These are phyloP conservation scores for Crax fasciolata DNA, from an alignment of 2,797 vertebrate genomes.

Conservation along the genomic window DNA sequence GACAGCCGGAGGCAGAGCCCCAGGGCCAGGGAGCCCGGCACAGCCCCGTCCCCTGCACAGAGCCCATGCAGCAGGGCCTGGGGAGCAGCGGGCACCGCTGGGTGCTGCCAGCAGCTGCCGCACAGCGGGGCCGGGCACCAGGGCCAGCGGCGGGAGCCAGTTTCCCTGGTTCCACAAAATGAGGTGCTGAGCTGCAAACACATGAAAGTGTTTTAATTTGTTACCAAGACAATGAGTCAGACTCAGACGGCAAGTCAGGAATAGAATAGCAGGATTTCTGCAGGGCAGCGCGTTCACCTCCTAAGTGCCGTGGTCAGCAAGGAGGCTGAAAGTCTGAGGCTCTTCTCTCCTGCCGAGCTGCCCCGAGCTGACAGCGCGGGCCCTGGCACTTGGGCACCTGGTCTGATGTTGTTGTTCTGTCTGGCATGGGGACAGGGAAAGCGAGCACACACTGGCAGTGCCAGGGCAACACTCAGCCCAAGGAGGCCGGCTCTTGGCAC, in stretches of 20 bases:
- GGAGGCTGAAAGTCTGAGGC: background rate
- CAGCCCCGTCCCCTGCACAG: rapidly evolving
- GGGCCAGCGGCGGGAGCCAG: constrained; percentile 46
- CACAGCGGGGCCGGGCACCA: background rate
- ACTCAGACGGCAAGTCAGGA: constrained; percentile 72
- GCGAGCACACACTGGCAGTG: rapidly evolving
- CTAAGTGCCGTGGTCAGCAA: background rate
- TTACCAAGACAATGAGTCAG: constrained; percentile 82
- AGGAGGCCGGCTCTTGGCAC: background rate
- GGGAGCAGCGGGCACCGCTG: too few species aligned
- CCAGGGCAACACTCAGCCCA: background rate
- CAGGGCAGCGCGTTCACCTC: background rate
- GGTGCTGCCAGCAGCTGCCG: background rate
- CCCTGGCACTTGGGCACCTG: background rate
- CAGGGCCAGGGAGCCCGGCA: background rate
- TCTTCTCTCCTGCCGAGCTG: background rate
- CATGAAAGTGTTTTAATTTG: constrained; percentile 76
- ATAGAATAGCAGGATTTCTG: constrained; percentile 63
- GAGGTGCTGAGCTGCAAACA: constrained; percentile 51
- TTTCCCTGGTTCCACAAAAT: constrained; percentile 73
- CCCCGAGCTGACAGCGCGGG: too few species aligned
- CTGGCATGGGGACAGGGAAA: background rate
- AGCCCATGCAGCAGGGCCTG: background rate
- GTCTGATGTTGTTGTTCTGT: background rate
- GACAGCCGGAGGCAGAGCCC: background rate